Percentiles rank a stretch among this genome's conserved stretches.
Conservation (phyloP, 2,113 vertebrate genomes). For the Sander lucioperca region DNA sequence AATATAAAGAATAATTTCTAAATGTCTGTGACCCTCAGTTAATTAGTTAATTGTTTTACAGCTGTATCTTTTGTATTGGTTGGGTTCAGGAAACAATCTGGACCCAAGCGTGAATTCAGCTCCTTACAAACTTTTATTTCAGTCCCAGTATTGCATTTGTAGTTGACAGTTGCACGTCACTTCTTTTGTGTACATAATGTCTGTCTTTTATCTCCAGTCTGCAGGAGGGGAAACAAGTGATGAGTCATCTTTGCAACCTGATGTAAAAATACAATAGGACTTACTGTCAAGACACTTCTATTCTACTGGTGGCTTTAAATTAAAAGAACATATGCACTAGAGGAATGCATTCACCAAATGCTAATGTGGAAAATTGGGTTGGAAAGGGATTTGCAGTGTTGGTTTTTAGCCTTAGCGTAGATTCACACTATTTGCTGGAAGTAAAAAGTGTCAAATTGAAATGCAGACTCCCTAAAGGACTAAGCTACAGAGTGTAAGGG, state of each 20-base stretch:
- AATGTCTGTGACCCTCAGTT: neutral
- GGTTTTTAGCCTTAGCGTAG: conserved; percentile 2
- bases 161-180: neutral
- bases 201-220: conserved; percentile 1
- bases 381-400: conserved; percentile 35
- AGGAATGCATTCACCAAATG: conserved; percentile 28
- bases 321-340: conserved; percentile 27
- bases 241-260: conserved; percentile 24
- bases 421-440: conserved; percentile 27
- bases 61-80: neutral
- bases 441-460: conserved; percentile 36
- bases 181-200: neutral
- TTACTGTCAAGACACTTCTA: conserved; percentile 11
- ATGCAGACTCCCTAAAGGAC: neutral
- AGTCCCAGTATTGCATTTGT: conserved; percentile 5
- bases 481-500: neutral
- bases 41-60: neutral
- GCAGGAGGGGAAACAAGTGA: neutral
- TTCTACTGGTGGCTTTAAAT: conserved; percentile 37
- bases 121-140: conserved; percentile 6
- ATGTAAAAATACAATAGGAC: neutral
- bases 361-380: conserved; percentile 64
- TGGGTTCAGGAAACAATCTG: neutral
- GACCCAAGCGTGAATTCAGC: neutral
- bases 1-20: neutral